Evolutionary conservation across 2,113 vertebrate species (phyloP).

Genomic region (Sinocyclocheilus anshuiensis): DNA sequence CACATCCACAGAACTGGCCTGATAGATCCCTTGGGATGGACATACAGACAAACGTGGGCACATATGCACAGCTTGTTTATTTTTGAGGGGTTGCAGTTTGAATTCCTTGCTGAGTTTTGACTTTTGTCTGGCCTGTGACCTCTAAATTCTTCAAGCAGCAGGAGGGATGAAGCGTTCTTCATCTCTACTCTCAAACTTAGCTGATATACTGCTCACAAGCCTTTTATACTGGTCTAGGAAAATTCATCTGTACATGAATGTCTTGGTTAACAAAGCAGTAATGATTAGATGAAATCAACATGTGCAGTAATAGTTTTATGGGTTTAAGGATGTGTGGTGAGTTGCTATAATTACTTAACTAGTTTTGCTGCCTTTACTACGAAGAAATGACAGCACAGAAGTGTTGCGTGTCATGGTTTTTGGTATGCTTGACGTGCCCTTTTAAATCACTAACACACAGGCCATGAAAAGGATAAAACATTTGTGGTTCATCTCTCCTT

Average conservation of each 20-base stretch:
- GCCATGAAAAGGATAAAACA: not conserved
- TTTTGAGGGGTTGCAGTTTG: constrained; percentile 61
- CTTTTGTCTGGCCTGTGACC: constrained; percentile 44
- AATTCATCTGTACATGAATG: not conserved
- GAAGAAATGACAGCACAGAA: not conserved
- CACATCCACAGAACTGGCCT: constrained; percentile 48
- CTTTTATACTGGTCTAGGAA: not conserved
- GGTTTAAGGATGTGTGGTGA: not conserved
- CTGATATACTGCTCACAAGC: constrained; percentile 44
- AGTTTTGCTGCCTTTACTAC: not conserved
- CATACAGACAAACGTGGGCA: constrained; percentile 30
- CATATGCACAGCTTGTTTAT: constrained; percentile 61
- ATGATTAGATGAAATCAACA: constrained; percentile 2
- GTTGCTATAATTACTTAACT: not conserved
- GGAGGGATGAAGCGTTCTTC: constrained; percentile 54
- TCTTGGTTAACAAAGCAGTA: constrained; percentile 18
- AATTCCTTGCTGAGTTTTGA: constrained; percentile 62
- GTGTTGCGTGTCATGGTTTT: too few relatives aligned
- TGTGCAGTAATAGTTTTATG: not conserved
- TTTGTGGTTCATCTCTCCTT: constrained; percentile 9
- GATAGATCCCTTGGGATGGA: constrained; percentile 46
- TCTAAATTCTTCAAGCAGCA: constrained; percentile 50
- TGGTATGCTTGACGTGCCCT: not conserved
- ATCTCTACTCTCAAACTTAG: constrained; percentile 28
- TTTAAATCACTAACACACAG: constrained; percentile 19